Conservation (phyloP, 2,888 invertebrate genomes). For the Andrena flavipes region DNA sequence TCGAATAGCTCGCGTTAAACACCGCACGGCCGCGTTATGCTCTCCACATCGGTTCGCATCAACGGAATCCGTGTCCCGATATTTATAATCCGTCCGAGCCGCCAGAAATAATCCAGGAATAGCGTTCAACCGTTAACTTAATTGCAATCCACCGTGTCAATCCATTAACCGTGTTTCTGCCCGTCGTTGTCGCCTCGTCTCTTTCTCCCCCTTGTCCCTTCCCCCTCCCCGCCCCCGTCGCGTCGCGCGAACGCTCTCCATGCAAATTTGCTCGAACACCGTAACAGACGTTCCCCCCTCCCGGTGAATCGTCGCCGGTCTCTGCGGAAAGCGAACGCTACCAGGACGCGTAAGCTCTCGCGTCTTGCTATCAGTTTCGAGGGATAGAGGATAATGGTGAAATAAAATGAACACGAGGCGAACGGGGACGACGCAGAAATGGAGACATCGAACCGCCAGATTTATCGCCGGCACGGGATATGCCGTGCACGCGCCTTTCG, state of each 20-base stretch:
- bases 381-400: conserved; percentile 60
- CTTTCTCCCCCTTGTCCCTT: background rate
- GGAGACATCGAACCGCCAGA: conserved; percentile 66
- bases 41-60: conserved; percentile 25
- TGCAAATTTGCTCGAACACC: conserved; percentile 54
- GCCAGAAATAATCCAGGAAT: conserved; percentile 49
- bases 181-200: conserved; percentile 14
- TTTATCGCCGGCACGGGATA: conserved; percentile 53
- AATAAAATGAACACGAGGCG: conserved; percentile 57
- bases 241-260: conserved; percentile 41
- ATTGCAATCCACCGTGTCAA: conserved; percentile 59
- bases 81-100: conserved; percentile 48
- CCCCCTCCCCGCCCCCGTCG: background rate
- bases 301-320: conserved; percentile 30
- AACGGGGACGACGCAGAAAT: conserved; percentile 44
- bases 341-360: conserved; percentile 24
- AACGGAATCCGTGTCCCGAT: conserved; percentile 44
- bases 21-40: conserved; percentile 5
- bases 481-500: conserved; percentile 7
- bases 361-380: conserved; percentile 52
- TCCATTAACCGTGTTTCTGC: conserved; percentile 54
- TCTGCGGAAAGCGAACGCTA: conserved; percentile 22
- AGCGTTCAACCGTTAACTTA: conserved; percentile 57
- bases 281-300: conserved; percentile 49
- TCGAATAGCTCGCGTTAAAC: conserved; percentile 36